Conservation (phyloP, 2,888 invertebrate species). For the Labia minor region DNA sequence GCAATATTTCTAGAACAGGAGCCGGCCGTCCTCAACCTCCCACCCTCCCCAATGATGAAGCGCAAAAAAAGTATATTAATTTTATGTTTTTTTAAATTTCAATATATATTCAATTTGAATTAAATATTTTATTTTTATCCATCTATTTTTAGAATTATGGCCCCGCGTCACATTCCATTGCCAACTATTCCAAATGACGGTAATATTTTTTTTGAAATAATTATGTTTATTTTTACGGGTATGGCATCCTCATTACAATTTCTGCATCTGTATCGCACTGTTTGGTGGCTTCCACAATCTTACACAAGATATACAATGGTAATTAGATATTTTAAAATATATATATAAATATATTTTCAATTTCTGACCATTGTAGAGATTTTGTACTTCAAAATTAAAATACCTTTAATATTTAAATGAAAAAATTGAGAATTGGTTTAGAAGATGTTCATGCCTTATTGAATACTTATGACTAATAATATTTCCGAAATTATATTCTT, state of each 20-base stretch:
- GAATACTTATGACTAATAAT: too few species aligned
- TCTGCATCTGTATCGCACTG: slow-evolving; percentile 85
- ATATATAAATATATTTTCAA: slow-evolving; percentile 22
- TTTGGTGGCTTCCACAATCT: slow-evolving; percentile 95
- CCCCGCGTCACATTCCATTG: slow-evolving; percentile 72
- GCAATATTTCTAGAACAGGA: slow-evolving; percentile 24
- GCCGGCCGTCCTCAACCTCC: slow-evolving; percentile 23
- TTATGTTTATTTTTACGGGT: slow-evolving; percentile 70
- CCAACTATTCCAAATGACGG: slow-evolving; percentile 67
- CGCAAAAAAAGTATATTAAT: slow-evolving; percentile 25
- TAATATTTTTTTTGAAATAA: slow-evolving; percentile 71
- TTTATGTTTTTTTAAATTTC: not conserved
- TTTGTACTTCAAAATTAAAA: not conserved
- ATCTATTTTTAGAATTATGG: slow-evolving; percentile 20
- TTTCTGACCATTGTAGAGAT: slow-evolving; percentile 17
- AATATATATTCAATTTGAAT: not conserved
- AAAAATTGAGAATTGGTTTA: too few species aligned
- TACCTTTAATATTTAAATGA: slow-evolving; percentile 3
- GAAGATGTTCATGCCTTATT: too few species aligned
- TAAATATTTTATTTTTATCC: not conserved
- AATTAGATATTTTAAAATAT: too few species aligned
- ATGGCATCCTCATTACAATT: slow-evolving; percentile 79
- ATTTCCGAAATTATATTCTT: too few species aligned
- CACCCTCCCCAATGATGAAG: slow-evolving; percentile 23
- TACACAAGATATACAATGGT: slow-evolving; percentile 82